A percentile compares a stretch with the other conserved stretches of the same genome.
Evolutionary conservation across 2,888 invertebrate species (phyloP).

Genomic region (Tiliacea aurago): DNA sequence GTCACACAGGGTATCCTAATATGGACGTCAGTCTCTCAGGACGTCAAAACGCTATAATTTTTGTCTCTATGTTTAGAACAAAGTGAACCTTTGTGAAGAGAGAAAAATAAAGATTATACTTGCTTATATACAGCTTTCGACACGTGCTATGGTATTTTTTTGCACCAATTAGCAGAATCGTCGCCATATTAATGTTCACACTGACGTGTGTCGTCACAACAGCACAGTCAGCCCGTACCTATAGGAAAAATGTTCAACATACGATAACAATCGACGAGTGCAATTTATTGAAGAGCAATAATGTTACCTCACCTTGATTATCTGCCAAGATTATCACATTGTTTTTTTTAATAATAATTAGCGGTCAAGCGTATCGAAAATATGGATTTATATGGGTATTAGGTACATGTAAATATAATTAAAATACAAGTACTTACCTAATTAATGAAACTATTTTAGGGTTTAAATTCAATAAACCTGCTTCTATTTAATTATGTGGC

Average conservation of each 20-base stretch:
- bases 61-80: too few relatives aligned
- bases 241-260: slow-evolving; percentile 11
- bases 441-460: background rate
- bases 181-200: background rate
- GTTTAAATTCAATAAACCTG: background rate
- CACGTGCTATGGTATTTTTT: slow-evolving; percentile 8
- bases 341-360: slow-evolving; percentile 15
- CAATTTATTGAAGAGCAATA: slow-evolving; percentile 15
- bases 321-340: slow-evolving; percentile 29
- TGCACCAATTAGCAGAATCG: slow-evolving; percentile 12
- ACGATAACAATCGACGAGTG: slow-evolving; percentile 19
- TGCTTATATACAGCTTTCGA: background rate
- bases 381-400: background rate
- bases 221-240: background rate
- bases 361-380: background rate
- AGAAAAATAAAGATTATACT: too few relatives aligned
- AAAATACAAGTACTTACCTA: background rate
- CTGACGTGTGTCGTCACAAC: background rate
- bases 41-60: too few relatives aligned
- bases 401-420: too few relatives aligned
- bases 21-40: too few relatives aligned
- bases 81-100: too few relatives aligned
- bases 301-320: slow-evolving; percentile 34
- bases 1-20: too few relatives aligned
- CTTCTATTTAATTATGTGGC: background rate